Evolutionary conservation across 1,140 invertebrate species (phyloP), one percentile per base, ranked within the genome.

Genomic region (Formica exsecta): DNA sequence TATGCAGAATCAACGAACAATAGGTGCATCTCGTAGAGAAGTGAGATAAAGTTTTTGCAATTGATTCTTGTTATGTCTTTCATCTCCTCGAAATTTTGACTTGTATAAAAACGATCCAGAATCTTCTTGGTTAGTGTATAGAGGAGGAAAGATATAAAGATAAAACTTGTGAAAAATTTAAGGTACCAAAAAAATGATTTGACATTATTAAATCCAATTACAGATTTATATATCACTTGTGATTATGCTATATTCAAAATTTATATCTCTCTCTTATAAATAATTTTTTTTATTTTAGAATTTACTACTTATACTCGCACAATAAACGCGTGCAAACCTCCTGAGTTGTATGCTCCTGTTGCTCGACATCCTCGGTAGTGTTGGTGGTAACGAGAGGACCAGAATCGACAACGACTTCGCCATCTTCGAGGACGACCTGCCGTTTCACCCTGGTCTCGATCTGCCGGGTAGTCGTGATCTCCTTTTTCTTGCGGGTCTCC

Each of bases 331-430:
- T 79, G 13, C 59, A 22, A 94, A 98, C 98, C 96, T 98, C 98
- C 38, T 97, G 98, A 87, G 98, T 97, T 92, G 98, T 97, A 88
- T 97, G 97, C 91, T 98, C 98, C 92, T 98, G 97, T 38, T 97
- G 98, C 89, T 98, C 97, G 11, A 97, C 98, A 93, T 98, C 98
- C 94, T 98, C 98, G 41, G 97, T 97, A 64, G 97, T 98, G 84
- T 98, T 98, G 76, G 98, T 98, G 86, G 98, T 98, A 89, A 99
- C 97, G 92, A 98, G 96, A 0, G 98, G 98, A 3, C 98, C 98
- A 0, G 97, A 97, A 94, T 99, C 98, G 85, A 97, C 97, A 80
- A 99, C 97, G 3, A 99, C 97, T 91, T 98, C 97, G 51, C 98
- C 98, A 95, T 98, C 98, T 96, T 98, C 98, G 65, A 98, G 95